These are phyloP conservation scores for Calcarius lapponicus DNA, from an alignment of 2,797 vertebrate species.

Conservation along the genomic window DNA sequence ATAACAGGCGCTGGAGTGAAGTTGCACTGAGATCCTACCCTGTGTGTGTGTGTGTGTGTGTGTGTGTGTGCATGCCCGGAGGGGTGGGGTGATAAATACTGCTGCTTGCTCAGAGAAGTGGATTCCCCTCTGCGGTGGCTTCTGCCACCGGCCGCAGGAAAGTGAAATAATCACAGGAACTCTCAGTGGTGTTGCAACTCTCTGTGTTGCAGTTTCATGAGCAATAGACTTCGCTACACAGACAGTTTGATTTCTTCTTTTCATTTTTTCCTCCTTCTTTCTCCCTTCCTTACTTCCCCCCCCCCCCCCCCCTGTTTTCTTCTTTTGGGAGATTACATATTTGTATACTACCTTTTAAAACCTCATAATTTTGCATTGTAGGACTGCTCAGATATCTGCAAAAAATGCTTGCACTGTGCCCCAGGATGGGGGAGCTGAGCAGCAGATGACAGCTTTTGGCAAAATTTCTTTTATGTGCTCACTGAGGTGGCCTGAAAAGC, in stretches of 20 bases:
- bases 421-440: not conserved
- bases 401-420: not conserved
- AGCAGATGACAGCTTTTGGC: not conserved
- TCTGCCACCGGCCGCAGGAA: not conserved
- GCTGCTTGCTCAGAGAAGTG: not conserved
- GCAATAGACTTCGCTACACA: not conserved
- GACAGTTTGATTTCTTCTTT: not conserved
- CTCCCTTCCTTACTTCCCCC: rapidly evolving
- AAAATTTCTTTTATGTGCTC: not conserved
- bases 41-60: no score
- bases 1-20: not conserved
- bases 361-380: not conserved
- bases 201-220: not conserved
- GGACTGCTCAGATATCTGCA: not conserved
- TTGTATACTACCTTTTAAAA: not conserved
- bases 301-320: not conserved
- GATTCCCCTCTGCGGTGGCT: not conserved
- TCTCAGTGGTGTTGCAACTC: not conserved
- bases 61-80: rapidly evolving
- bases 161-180: not conserved
- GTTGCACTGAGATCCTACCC: not conserved
- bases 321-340: not conserved
- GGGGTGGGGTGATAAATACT: not conserved
- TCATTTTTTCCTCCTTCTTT: rapidly evolving
- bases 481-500: not conserved